phyloP scores from a whole-genome alignment of 2,888 invertebrate species.

The Rhynchonema sp. region DNA sequence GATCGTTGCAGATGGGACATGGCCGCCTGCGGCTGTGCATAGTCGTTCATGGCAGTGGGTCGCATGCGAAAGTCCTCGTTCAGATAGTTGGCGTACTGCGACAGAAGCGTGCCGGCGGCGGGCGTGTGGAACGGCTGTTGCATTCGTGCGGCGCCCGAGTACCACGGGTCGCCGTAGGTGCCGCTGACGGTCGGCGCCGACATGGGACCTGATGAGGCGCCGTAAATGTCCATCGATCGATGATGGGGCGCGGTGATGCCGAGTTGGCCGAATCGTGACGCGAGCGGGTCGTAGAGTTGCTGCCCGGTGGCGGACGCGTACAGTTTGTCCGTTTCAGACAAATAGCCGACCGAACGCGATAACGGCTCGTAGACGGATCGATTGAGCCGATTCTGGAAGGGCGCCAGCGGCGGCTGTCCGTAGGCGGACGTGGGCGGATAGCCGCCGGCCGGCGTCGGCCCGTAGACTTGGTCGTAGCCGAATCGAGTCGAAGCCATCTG shows the following conservation, averaged over 20 bases:
- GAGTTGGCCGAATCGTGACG: background rate
- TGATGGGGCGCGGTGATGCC: background rate
- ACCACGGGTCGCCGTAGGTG: background rate
- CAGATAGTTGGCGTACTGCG: conserved; percentile 26
- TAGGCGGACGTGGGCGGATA: background rate
- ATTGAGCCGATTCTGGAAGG: background rate
- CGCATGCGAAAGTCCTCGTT: conserved; percentile 17
- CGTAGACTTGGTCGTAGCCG: background rate
- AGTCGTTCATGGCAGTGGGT: conserved; percentile 8
- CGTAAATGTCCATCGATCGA: background rate
- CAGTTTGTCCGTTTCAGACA: background rate
- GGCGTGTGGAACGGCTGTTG: background rate
- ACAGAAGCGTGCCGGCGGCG: conserved; percentile 12
- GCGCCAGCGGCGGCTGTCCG: background rate
- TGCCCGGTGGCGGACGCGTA: background rate
- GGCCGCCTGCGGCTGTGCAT: background rate
- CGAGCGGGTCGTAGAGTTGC: background rate
- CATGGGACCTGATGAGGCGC: background rate
- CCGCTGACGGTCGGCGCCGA: background rate
- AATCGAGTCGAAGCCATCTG: background rate
- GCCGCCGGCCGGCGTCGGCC: background rate
- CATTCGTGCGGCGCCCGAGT: background rate
- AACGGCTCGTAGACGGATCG: background rate
- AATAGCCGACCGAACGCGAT: background rate
- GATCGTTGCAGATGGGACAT: background rate